Evolutionary conservation across 2,888 invertebrate species (phyloP).

Genomic region (Troilus luridus): DNA sequence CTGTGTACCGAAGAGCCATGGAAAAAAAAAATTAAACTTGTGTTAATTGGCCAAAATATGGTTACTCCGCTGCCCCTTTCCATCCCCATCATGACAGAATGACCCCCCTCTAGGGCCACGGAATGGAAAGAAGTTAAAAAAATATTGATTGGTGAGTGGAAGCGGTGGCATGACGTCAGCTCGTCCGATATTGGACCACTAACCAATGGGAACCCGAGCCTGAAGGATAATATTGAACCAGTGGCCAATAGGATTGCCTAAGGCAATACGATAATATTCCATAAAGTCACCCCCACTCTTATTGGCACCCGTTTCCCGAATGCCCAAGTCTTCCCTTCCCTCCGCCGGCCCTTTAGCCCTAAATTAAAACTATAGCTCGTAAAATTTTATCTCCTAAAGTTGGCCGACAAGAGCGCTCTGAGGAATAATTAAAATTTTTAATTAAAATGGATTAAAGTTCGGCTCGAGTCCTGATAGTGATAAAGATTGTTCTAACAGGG

Average conservation of each 20-base stretch:
- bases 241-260: constrained; percentile 11
- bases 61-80: background rate
- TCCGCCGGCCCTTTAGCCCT: background rate
- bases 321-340: background rate
- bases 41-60: no score
- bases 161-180: background rate
- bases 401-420: background rate
- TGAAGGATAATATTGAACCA: constrained; percentile 16
- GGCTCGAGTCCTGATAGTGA: background rate
- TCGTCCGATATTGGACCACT: constrained; percentile 16
- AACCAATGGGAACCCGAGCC: background rate
- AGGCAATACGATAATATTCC: constrained; percentile 29
- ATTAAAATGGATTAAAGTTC: background rate
- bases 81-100: background rate
- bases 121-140: constrained; percentile 10
- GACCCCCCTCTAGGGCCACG: background rate
- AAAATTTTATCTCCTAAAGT: constrained; percentile 7
- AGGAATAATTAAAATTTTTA: constrained; percentile 10
- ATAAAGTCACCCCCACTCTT: constrained; percentile 19
- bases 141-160: background rate
- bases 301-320: background rate
- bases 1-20: no score
- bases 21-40: background rate
- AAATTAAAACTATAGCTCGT: constrained; percentile 41
- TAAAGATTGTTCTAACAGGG: background rate